Base-by-base conservation (phyloP, 2,113 vertebrate genomes). In the Motacilla alba region DNA sequence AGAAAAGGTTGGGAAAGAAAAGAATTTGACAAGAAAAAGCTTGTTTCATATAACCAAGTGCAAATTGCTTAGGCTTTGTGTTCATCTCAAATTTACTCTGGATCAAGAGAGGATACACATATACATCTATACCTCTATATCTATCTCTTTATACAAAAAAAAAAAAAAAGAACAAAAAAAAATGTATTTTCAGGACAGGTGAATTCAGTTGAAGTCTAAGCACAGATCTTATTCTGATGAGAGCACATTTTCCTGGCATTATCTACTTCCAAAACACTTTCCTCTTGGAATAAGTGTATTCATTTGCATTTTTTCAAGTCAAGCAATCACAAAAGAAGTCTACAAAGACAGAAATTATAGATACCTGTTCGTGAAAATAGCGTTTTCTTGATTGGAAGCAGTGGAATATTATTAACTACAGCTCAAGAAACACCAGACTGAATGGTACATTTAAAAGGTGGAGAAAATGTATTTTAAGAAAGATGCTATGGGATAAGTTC, bases 1-100 rank as follows among this genome's bases (percentile, higher is more conserved):
- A 76, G 41, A 83, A 95, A 90, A 93, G 35, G 22, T 67, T 94
- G 79, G 44, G 79, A 90, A 95, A 88, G 50, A 88, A 93, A 88
- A 69, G 50, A 15, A 15, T 50, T 70, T 47, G 43, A 77, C 87
- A 95, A 87, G 81, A 91, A 94, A 91, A 94, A 85, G 23, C 74
- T 82, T 95, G 87, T 87, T 95, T 76, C 35, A 7, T 55, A 41
- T 59, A 94, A 80, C 43, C 58, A 62, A 31, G 49, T 50, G 81
- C 33, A 89, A 94, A 84, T 84, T 78, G 23, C 22, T 4, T 28
- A 80, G 26, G 9, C n/a, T 87, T 87, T 83, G 17, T 6, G 7
- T 59, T 27, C 13, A 44, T 72, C 43, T 90, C 43, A 70, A 77
- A 87, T 85, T 73, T 91, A 76, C 35, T 15, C 43, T 35, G 13